A percentile compares a stretch with the other conserved stretches of the same genome.
phyloP scores from a whole-genome alignment of 2,113 vertebrate genomes.

The Atrichornis clamosus region DNA sequence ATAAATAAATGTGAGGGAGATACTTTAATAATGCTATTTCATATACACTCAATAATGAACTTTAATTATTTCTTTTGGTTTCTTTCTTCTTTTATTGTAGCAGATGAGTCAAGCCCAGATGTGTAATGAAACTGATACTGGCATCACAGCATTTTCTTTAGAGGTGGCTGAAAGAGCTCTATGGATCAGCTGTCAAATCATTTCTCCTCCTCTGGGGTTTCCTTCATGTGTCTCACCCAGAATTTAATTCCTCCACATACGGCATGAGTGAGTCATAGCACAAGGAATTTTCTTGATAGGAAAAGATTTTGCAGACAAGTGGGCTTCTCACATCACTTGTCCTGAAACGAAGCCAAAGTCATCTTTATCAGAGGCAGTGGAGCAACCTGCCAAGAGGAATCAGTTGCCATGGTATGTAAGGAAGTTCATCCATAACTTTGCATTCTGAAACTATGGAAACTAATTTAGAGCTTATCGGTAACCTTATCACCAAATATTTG shows the following conservation, averaged over 20 bases:
- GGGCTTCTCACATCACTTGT: not conserved
- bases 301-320: not conserved
- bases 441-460: not conserved
- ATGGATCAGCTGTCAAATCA: conserved; percentile 13
- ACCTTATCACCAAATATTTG: conserved; percentile 18
- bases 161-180: conserved; percentile 17
- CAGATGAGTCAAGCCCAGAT: conserved; percentile 59
- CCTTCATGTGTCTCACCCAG: not conserved
- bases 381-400: not conserved
- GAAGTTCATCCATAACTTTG: not conserved
- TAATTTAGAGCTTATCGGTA: not conserved
- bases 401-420: not conserved
- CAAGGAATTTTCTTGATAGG: not conserved
- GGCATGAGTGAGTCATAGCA: not conserved
- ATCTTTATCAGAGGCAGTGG: not conserved
- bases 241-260: not conserved
- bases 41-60: conserved; percentile 40
- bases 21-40: conserved; percentile 46
- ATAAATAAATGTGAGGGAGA: conserved; percentile 55
- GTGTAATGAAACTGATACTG: conserved; percentile 6
- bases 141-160: conserved; percentile 28
- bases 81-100: not conserved
- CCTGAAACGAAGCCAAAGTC: conserved; percentile 7
- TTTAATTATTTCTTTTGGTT: conserved; percentile 55
- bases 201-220: conserved; percentile 20